A percentile compares a stretch with the other conserved stretches of the same genome.
These are phyloP conservation scores for Rhodeus uyekii DNA, from an alignment of 2,797 vertebrate species.

Conservation along the genomic window DNA sequence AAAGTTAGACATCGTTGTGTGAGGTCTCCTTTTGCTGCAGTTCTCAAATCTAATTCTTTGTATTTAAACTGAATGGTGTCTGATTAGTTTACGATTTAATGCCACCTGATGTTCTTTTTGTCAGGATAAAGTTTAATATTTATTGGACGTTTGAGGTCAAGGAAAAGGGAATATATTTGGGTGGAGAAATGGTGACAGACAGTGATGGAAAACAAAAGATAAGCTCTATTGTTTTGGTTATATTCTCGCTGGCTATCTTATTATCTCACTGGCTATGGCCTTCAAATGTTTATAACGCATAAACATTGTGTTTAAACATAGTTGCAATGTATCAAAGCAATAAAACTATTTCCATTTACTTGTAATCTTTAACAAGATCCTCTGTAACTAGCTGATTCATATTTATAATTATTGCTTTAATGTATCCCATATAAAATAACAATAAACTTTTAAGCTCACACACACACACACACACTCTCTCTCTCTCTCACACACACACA, in stretches of 20 bases:
- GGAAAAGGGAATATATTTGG: conserved; percentile 36
- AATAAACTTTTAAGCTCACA: too few species aligned
- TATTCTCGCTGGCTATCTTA: conserved; percentile 35
- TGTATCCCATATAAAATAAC: too few species aligned
- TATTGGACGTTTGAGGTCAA: not conserved
- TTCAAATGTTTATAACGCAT: conserved; percentile 2
- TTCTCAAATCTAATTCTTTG: not conserved
- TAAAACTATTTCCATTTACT: not conserved
- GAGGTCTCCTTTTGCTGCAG: not conserved
- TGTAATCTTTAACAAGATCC: not conserved
- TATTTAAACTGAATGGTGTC: not conserved
- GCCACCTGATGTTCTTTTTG: not conserved
- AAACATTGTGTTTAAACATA: not conserved
- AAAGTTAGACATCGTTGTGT: not conserved
- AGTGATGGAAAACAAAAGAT: conserved; percentile 54
- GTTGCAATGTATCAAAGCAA: not conserved
- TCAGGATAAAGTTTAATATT: conserved; percentile 1
- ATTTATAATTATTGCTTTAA: not conserved
- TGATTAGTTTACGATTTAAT: too few species aligned
- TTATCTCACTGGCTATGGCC: conserved; percentile 24
- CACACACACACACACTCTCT: too few species aligned
- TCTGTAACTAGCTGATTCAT: not conserved
- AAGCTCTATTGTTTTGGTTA: conserved; percentile 58
- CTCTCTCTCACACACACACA: too few species aligned
- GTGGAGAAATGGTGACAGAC: conserved; percentile 51